Base-by-base conservation (phyloP, 1,140 invertebrate genomes). In the Drosophila sulfurigaster region DNA sequence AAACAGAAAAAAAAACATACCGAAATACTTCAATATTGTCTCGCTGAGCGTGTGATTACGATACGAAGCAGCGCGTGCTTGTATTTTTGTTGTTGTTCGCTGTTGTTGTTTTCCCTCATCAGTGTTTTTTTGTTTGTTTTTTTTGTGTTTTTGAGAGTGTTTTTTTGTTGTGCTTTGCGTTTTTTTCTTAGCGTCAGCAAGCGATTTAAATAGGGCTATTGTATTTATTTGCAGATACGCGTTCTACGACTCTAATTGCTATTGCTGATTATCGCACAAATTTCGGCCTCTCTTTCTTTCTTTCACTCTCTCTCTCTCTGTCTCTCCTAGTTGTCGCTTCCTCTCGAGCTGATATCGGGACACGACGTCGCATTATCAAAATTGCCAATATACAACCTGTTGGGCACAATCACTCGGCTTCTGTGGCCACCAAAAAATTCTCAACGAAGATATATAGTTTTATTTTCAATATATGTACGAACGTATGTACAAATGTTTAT, bases 41-140 rank as follows among this genome's bases (percentile, higher is more conserved):
- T 80, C 69, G 46, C 79, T 35, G 64, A 82, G 68, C 79, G 48
- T 38, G 59, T 68, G 82, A 86, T 86, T 86, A 57, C 82, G 77
- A 72, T 87, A 88, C 66, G 66, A 75, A 63, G 35, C 58, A 66
- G 74, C 62, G 73, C 54, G 73, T 71, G 73, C 16, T 54, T 65
- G 28, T 13, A 25, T 25, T 25, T 25, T 25, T 28, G 5, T 20
- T 15, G 7, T 41, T 66, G 28, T 25, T 64, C 15, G 48, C 35
- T 38, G 28, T 52, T 57, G n/a, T 63, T 60, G 35, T 38, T 45
- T 32, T 13, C 16, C 8, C 41, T 30, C 8, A 16, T 32, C 30
- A 28, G 56, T 13, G 10, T 13, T 32, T 56, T 54, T n/a, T 38
- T 35, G 38, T 60, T 8, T 35, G 32, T 32, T 32, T 46, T 48